A percentile compares a stretch with the other conserved stretches of the same genome.
Conservation (phyloP, 2,113 vertebrate genomes). For the Casuarius casuarius region DNA sequence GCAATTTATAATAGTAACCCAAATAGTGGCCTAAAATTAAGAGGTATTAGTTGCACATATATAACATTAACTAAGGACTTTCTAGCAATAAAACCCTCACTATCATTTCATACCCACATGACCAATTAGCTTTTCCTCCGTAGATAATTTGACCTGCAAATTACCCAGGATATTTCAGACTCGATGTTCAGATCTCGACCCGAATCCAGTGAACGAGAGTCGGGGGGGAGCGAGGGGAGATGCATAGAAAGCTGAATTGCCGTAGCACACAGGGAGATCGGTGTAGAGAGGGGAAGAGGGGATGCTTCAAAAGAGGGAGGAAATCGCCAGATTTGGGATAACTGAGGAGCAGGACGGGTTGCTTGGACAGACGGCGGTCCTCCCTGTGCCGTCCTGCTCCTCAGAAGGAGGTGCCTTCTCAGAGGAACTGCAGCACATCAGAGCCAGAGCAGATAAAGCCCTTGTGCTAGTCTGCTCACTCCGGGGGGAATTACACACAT, state of each 20-base stretch:
- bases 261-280: background rate
- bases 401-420: background rate
- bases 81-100: background rate
- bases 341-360: background rate
- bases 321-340: background rate
- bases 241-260: background rate
- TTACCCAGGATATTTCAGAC: background rate
- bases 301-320: background rate
- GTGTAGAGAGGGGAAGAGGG: too few species aligned
- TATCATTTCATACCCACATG: background rate
- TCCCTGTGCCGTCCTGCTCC: background rate
- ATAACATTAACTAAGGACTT: background rate
- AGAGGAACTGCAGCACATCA: background rate
- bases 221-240: rapidly evolving
- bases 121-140: background rate
- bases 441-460: background rate
- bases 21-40: background rate
- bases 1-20: background rate
- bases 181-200: background rate
- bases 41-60: background rate
- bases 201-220: background rate
- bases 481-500: background rate
- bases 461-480: background rate
- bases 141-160: background rate
- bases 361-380: background rate